These are phyloP conservation scores for Mellilla xanthometata DNA, from an alignment of 2,888 invertebrate genomes.

Conservation along the genomic window DNA sequence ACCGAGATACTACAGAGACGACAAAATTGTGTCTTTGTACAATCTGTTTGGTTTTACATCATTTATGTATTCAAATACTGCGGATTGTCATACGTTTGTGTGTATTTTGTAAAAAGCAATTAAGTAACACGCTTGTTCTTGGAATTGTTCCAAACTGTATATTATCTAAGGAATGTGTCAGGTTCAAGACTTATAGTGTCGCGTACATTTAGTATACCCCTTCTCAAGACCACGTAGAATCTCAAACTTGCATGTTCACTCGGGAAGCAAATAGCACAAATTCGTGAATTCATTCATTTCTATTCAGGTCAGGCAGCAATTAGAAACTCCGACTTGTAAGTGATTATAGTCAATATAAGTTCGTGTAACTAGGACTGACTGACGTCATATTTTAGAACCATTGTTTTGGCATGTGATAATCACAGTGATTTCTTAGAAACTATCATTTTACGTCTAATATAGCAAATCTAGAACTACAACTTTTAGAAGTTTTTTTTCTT, in stretches of 20 bases:
- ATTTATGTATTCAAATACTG: constrained; percentile 4
- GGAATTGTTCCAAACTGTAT: constrained; percentile 8
- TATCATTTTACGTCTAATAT: background rate
- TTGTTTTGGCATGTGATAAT: constrained; percentile 1
- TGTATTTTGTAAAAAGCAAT: constrained; percentile 12
- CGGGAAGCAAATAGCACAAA: constrained; percentile 7
- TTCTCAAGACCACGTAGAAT: constrained; percentile 6
- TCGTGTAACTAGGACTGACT: constrained; percentile 5
- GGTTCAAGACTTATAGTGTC: constrained; percentile 3
- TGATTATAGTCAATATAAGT: constrained; percentile 19
- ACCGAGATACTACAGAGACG: background rate
- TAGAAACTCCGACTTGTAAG: constrained; percentile 19
- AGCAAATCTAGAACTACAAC: too few species aligned
- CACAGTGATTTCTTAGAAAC: constrained; percentile 4
- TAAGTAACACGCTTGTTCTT: constrained; percentile 5
- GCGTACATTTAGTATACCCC: constrained; percentile 8
- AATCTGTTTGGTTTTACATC: background rate
- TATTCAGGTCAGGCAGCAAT: constrained; percentile 20
- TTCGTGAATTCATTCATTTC: constrained; percentile 15
- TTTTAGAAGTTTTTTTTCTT: too few species aligned
- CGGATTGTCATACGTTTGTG: constrained; percentile 8
- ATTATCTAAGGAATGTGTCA: constrained; percentile 10
- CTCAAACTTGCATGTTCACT: constrained; percentile 5
- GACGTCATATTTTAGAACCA: constrained; percentile 6
- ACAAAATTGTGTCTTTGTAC: background rate